phyloP scores from a whole-genome alignment of 2,888 invertebrate genomes.

The Choreutis nemorana region DNA sequence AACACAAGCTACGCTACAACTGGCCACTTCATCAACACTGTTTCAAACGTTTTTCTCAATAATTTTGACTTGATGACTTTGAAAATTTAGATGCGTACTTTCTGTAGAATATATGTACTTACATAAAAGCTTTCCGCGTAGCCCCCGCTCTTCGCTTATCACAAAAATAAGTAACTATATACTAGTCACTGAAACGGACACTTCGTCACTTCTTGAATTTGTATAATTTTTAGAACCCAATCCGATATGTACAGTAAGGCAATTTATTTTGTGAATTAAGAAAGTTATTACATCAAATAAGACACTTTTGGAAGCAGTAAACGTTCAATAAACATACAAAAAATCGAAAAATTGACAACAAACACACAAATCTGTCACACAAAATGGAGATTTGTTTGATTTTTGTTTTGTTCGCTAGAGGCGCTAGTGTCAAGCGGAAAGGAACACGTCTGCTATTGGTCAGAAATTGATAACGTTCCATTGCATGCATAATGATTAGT shows the following conservation, averaged over 20 bases:
- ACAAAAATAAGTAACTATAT: constrained; percentile 67
- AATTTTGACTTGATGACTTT: constrained; percentile 39
- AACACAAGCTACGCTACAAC: constrained; percentile 44
- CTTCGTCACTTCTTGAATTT: constrained; percentile 56
- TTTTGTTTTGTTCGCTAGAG: constrained; percentile 47
- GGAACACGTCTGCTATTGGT: constrained; percentile 36
- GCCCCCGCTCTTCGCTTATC: constrained; percentile 63
- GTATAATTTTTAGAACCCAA: constrained; percentile 22
- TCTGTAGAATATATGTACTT: constrained; percentile 42
- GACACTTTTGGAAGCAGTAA: constrained; percentile 32
- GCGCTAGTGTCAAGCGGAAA: constrained; percentile 45
- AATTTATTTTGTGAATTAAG: constrained; percentile 14
- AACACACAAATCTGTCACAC: constrained; percentile 70
- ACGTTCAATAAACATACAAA: constrained; percentile 40
- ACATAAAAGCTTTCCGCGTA: constrained; percentile 53
- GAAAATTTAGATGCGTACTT: constrained; percentile 26
- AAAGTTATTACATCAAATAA: constrained; percentile 3
- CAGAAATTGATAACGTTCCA: constrained; percentile 27
- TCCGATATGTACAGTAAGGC: constrained; percentile 19
- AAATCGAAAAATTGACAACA: constrained; percentile 60
- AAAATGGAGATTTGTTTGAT: constrained; percentile 71
- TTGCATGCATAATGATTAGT: constrained; percentile 12
- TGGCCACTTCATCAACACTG: constrained; percentile 28
- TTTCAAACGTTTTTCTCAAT: constrained; percentile 47
- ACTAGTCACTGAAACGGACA: constrained; percentile 56